Percentiles rank a stretch among this genome's conserved stretches.
phyloP scores from a whole-genome alignment of 2,888 invertebrate species.

The Tipula helvola region DNA sequence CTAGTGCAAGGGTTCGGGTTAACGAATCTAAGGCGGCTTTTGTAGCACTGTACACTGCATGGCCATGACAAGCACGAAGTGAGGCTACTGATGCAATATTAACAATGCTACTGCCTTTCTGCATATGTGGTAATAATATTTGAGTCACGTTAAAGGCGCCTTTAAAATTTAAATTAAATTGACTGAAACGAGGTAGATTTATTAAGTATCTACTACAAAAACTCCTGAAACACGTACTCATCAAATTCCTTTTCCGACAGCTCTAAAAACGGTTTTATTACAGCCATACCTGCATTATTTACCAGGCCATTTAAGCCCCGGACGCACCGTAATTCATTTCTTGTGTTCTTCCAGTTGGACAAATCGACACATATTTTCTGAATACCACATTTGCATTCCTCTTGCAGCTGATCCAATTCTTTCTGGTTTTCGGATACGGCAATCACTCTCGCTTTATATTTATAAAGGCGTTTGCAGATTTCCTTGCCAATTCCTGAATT shows the following conservation, averaged over 20 bases:
- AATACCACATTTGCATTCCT: slow-evolving; percentile 45
- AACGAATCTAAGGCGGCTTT: slow-evolving; percentile 84
- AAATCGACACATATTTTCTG: slow-evolving; percentile 59
- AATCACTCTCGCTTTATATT: slow-evolving; percentile 60
- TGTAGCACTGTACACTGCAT: slow-evolving; percentile 52
- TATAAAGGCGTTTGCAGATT: slow-evolving; percentile 53
- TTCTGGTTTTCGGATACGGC: slow-evolving; percentile 59
- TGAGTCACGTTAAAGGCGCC: slow-evolving; percentile 76
- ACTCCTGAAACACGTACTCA: too few species aligned
- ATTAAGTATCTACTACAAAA: too few species aligned
- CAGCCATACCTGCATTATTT: too few species aligned
- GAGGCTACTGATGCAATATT: slow-evolving; percentile 80
- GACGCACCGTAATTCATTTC: too few species aligned
- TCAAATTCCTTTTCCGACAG: too few species aligned
- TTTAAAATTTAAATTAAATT: slow-evolving; percentile 71
- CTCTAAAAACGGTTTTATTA: too few species aligned
- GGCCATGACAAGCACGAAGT: slow-evolving; percentile 52
- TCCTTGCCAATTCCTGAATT: slow-evolving; percentile 56
- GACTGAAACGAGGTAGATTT: slow-evolving; percentile 35
- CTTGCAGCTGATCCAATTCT: slow-evolving; percentile 50
- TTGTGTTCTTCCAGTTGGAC: too few species aligned
- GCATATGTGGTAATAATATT: slow-evolving; percentile 62
- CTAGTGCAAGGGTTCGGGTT: slow-evolving; percentile 71
- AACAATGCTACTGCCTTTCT: slow-evolving; percentile 67
- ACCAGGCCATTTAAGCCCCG: too few species aligned